These are phyloP conservation scores for Bucco capensis DNA, from an alignment of 2,113 vertebrate genomes.

Conservation along the genomic window DNA sequence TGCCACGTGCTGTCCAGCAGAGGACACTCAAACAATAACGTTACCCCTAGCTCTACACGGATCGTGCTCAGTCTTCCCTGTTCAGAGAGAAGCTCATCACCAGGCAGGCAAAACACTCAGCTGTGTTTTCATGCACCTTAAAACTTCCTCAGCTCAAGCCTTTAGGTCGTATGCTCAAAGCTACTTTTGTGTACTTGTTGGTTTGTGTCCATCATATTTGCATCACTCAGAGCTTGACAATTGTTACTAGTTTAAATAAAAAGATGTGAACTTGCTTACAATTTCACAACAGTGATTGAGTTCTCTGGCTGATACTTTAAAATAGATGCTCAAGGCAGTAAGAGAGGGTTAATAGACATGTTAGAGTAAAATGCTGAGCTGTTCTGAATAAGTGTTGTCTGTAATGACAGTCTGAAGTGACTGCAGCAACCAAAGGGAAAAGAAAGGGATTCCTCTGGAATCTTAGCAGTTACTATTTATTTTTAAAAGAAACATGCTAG, in stretches of 20 bases:
- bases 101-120: neutral
- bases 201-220: neutral
- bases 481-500: neutral
- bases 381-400: neutral
- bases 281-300: neutral
- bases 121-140: neutral
- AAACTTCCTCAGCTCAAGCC: neutral
- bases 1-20: neutral
- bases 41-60: fast-evolving
- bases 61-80: fast-evolving
- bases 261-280: neutral
- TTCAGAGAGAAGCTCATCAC: neutral
- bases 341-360: neutral
- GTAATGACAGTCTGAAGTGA: neutral
- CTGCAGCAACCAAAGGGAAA: neutral
- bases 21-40: neutral
- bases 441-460: neutral
- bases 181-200: neutral
- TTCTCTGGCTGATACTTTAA: fast-evolving
- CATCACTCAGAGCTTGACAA: fast-evolving
- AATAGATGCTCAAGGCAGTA: neutral
- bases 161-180: neutral
- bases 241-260: neutral
- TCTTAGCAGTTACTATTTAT: neutral
- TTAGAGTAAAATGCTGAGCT: neutral